Percentiles rank a stretch among this genome's conserved stretches.
Conservation (phyloP, 2,888 invertebrate genomes). For the Caradrina clavipalpis region DNA sequence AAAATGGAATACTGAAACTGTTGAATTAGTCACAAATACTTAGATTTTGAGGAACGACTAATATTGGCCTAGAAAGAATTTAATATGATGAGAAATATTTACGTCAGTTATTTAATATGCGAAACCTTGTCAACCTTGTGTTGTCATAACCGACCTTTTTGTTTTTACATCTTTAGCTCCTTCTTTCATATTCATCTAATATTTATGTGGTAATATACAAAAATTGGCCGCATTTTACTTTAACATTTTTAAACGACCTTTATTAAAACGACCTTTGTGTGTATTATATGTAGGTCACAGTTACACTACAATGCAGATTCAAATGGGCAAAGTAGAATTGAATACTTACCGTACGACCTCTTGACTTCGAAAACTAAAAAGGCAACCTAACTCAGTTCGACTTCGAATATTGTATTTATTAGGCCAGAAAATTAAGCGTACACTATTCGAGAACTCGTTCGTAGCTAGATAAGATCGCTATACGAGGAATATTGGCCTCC, state of each 20-base stretch:
- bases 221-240: not conserved
- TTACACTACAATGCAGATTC: slow-evolving; percentile 1
- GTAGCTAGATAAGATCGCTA: slow-evolving; percentile 71
- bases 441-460: slow-evolving; percentile 64
- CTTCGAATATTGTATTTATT: slow-evolving; percentile 66
- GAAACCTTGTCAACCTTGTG: slow-evolving; percentile 19
- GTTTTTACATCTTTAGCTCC: slow-evolving; percentile 16
- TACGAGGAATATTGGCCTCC: slow-evolving; percentile 65
- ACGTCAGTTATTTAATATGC: slow-evolving; percentile 52
- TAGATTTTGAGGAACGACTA: slow-evolving; percentile 32
- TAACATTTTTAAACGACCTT: not conserved
- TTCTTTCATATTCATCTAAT: slow-evolving; percentile 17
- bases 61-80: slow-evolving; percentile 39
- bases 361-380: slow-evolving; percentile 11
- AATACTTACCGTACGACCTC: not conserved
- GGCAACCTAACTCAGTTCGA: slow-evolving; percentile 19
- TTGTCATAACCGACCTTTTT: slow-evolving; percentile 41
- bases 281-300: not conserved
- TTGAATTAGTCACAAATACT: slow-evolving; percentile 60
- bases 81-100: slow-evolving; percentile 48
- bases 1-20: slow-evolving; percentile 65
- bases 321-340: not conserved
- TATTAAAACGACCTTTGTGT: not conserved
- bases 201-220: slow-evolving; percentile 9
- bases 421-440: slow-evolving; percentile 74